These are phyloP conservation scores for Coracopsis vasa DNA, from an alignment of 2,113 vertebrate species.

Conservation along the genomic window DNA sequence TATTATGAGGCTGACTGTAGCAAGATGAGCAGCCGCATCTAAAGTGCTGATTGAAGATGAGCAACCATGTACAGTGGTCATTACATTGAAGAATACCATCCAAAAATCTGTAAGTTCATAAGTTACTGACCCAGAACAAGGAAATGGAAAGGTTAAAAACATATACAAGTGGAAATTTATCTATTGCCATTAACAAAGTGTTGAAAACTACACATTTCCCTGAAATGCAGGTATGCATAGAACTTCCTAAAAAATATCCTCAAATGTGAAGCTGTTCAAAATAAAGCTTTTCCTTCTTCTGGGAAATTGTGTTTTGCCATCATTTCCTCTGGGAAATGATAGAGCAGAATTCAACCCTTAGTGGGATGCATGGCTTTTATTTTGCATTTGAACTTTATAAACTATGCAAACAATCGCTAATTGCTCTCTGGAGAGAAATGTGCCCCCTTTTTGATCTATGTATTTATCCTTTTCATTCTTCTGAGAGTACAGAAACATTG, in stretches of 20 bases:
- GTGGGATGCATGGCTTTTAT: not conserved
- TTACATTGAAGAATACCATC: not conserved
- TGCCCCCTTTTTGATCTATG: not conserved
- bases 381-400: not conserved
- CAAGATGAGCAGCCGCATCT: not conserved
- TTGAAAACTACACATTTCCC: not conserved
- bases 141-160: not conserved
- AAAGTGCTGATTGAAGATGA: not conserved
- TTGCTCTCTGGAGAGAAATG: constrained; percentile 44
- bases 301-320: not conserved
- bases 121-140: not conserved
- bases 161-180: not conserved
- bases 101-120: not conserved
- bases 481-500: not conserved
- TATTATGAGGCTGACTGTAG: not conserved
- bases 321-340: not conserved
- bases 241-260: not conserved
- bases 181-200: not conserved
- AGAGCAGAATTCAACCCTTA: not conserved
- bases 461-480: not conserved
- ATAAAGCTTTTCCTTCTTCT: not conserved
- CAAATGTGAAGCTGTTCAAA: not conserved
- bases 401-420: constrained; percentile 34
- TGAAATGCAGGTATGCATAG: not conserved
- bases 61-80: not conserved